These are phyloP conservation scores for Xenotilapia caudafasciata DNA, from an alignment of 2,113 vertebrate species.

Conservation along the genomic window DNA sequence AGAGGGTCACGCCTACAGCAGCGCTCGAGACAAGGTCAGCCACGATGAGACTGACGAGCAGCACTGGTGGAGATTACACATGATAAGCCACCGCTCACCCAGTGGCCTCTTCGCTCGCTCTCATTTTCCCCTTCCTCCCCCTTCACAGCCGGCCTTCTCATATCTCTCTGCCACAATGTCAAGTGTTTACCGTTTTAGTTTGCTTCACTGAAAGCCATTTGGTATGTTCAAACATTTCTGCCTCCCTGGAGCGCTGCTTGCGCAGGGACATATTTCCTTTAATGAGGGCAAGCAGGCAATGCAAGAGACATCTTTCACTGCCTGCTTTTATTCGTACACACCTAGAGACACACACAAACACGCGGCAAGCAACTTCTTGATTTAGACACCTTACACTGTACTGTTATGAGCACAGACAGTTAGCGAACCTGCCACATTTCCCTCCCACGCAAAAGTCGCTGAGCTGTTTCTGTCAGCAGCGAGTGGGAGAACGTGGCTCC, in stretches of 20 bases:
- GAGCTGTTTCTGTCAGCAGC: constrained; percentile 36
- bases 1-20: constrained; percentile 22
- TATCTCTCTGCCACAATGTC: not conserved
- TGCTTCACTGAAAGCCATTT: not conserved
- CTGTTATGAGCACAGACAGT: constrained; percentile 10
- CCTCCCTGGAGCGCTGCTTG: not conserved
- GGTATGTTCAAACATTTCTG: not conserved
- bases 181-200: constrained; percentile 13
- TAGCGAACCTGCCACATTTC: constrained; percentile 19
- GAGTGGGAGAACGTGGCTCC: constrained; percentile 42
- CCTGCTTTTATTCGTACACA: constrained; percentile 2
- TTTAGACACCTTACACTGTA: constrained; percentile 6
- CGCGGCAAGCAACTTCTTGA: not conserved
- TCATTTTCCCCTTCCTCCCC: not conserved
- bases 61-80: constrained; percentile 29
- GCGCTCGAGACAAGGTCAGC: constrained; percentile 45
- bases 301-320: not conserved
- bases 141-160: not conserved
- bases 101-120: not conserved
- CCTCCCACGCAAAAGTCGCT: constrained; percentile 41
- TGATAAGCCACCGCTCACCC: constrained; percentile 12
- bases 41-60: constrained; percentile 34
- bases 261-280: not conserved
- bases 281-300: not conserved
- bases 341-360: not conserved